Percentiles rank a stretch among this genome's conserved stretches.
These are phyloP conservation scores for Pocota personata DNA, from an alignment of 2,888 invertebrate genomes.

Conservation along the genomic window DNA sequence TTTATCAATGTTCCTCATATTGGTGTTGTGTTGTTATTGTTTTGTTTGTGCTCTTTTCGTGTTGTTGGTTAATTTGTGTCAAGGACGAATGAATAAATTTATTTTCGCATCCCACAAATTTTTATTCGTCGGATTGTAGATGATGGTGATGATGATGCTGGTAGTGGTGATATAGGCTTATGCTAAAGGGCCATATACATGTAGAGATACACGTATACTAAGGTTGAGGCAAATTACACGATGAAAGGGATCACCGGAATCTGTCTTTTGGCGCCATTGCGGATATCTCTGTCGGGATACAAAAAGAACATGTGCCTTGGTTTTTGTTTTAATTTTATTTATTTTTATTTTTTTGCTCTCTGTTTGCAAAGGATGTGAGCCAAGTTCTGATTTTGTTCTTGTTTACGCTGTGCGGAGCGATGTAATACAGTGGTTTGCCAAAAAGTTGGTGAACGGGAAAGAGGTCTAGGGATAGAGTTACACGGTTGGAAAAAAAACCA, in stretches of 20 bases:
- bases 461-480: slow-evolving; percentile 30
- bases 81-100: slow-evolving; percentile 70
- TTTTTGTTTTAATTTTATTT: slow-evolving; percentile 28
- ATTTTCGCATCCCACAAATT: slow-evolving; percentile 58
- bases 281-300: slow-evolving; percentile 61
- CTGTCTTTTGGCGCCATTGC: slow-evolving; percentile 63
- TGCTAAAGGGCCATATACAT: not conserved
- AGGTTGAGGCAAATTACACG: not conserved
- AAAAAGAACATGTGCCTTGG: slow-evolving; percentile 32
- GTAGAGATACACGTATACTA: not conserved
- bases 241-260: not conserved
- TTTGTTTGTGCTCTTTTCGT: slow-evolving; percentile 56
- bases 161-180: slow-evolving; percentile 35
- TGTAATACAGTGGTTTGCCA: slow-evolving; percentile 59
- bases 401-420: slow-evolving; percentile 30
- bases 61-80: slow-evolving; percentile 71
- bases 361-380: slow-evolving; percentile 53
- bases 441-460: slow-evolving; percentile 50
- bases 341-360: not conserved
- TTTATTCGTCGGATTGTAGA: slow-evolving; percentile 51
- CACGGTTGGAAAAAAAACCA: not conserved
- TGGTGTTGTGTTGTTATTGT: slow-evolving; percentile 33
- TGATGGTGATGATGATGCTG: slow-evolving; percentile 26
- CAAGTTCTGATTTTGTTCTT: slow-evolving; percentile 46
- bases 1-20: slow-evolving; percentile 36